Base-by-base conservation (phyloP, 2,113 vertebrate species). In the Halichoeres trimaculatus region DNA sequence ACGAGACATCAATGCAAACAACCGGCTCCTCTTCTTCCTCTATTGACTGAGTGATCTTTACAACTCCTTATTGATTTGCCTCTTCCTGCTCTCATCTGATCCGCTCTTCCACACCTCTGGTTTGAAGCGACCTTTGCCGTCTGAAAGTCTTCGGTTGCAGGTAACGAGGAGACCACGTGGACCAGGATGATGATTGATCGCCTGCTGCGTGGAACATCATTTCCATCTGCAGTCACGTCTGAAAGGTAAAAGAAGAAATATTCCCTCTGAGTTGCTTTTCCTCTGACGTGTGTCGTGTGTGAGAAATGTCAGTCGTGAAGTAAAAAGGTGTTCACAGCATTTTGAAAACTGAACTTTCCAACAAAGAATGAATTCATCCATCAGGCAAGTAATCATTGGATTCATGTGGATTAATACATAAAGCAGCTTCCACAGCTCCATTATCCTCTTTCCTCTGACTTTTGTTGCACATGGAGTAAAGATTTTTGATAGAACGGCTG, bases 401-500 rank as follows among this genome's bases (percentile, higher is more conserved):
- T 40, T 34, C n/a, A 14, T 24, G n/a, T 14, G 26, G 16, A 9
- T 62, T 48, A 24, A 58, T 38, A 38, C 24, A 38, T 19, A 5
- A 9, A 20, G 60, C 60, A 14, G 51, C 51, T n/a, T 30, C 19
- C 55, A 58, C 34, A 2, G 24, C 13, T 59, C 50, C 35, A 36
- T 70, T 58, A 19, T 54, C 52, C 45, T 51, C 38, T 51, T 45
- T n/a, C 20, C 22, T 59, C 38, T 56, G 60, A 38, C 48, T 23
- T 60, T 60, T 19, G 47, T 61, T 38, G n/a, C 60, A 48, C 20
- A 68, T 55, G 0, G 47, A 73, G 64, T 61, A 45, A 22, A 67
- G 72, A 24, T 60, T 77, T 30, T 61, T 65, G 71, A 79, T 74
- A 36, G 68, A 57, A 69, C 10, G 47, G 40, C 70, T 77, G 62